Evolutionary conservation across 2,113 vertebrate species (phyloP), one percentile per base, ranked within the genome.

Genomic region (Panthera leo): DNA sequence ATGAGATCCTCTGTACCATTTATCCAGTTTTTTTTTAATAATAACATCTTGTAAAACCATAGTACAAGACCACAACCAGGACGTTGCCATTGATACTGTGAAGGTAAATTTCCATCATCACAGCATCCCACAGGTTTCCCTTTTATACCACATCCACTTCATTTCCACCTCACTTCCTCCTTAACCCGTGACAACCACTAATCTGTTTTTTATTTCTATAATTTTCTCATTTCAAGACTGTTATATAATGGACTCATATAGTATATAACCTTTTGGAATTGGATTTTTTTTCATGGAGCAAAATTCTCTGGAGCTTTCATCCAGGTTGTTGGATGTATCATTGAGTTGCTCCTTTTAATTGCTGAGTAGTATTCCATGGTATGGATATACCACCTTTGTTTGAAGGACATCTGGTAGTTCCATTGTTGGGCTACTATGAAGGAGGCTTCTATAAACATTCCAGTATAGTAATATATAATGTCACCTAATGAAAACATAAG

Each of bases 281-380:
- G 76, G 39, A 9, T 70, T 34, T 92, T 92, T 58, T 87, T 93
- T 83, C 29, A 42, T 21, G 53, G 63, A 85, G 18, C 70, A 53
- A 19, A 87, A 51, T 70, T 89, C 31, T 87, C 42, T 71, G 58
- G 51, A 61, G 55, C 34, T 85, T 48, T 95, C 3, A 85, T 89
- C 27, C n/a, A 86, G 58, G 65, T 94, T 84, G 18, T 89, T 88
- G n/a, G 31, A 27, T 55, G 21, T 68, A 5, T 83, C n/a, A 34
- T 45, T 71, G 68, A 63, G 71, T 70, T 86, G 48, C 39, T 78
- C 61, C 70, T 92, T 92, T 78, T 97, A 68, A 61, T 87, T 88
- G 51, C 76, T 93, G 80, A 82, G 7, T 79, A 45, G 67, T 89
- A 70, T 36, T 97, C 36, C 34, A 48, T 73, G 73, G 63, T 67